Base-by-base conservation (phyloP, 1,140 invertebrate genomes). In the Venturia canescens region DNA sequence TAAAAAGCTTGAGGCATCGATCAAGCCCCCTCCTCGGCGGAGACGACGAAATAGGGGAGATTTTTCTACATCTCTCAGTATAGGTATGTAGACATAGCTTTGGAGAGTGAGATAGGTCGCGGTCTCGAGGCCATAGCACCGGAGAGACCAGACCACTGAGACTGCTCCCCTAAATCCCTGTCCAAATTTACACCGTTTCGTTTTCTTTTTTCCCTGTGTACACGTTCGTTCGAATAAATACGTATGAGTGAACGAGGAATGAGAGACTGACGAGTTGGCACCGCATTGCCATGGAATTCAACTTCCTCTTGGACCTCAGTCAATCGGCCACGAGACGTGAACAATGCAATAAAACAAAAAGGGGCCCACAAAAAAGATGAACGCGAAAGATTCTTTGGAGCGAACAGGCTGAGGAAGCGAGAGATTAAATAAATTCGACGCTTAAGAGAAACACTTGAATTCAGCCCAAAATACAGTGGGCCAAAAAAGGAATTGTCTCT, bases 121-220 rank as follows among this genome's bases (percentile, higher is more conserved):
- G 70, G 70, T 72, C 70, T 72, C 38, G 70, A 48, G 70, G 38
- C 26, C 70, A 21, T 21, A 72, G 70, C n/a, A 50, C 67, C 70
- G 70, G 50, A 38, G 70, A 13, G 70, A 72, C 38, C 16, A 66
- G 60, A 66, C n/a, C 60, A 66, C 60, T 66, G 60, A 23, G 60
- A 66, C 60, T 26, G 13, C 60, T 27, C 60, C 23, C n/a, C 21
- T 66, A 66, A 66, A 66, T 66, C 60, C 60, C 23, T 57, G 18
- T 44, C 38, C 38, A 44, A 44, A 57, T 23, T 18, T 57, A 21
- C 53, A 21, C 53, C 5, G 4, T 57, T 57, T n/a, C n/a, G 2
- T 23, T 57, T 13, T 57, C 13, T 18, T 57, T 3, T 57, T 0
- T 57, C 1, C 21, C 1, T 66, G 6, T 66, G 6, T 66, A 27